A percentile compares a stretch with the other conserved stretches of the same genome.
These are phyloP conservation scores for Ptychadena robeensis DNA, from an alignment of 2,797 vertebrate genomes.

Conservation along the genomic window DNA sequence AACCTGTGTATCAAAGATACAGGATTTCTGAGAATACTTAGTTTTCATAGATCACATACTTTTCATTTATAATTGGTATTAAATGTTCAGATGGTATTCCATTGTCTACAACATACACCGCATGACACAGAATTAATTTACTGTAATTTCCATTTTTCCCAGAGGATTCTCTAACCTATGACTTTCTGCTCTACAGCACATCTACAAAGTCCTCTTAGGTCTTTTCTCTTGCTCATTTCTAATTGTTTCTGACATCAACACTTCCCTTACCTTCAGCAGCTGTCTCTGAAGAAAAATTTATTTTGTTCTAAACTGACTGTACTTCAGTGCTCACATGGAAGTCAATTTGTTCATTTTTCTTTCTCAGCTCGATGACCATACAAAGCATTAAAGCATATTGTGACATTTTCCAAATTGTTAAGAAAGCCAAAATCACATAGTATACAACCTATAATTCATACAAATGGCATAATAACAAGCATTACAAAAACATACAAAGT, in stretches of 20 bases:
- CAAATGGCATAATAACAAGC: background rate
- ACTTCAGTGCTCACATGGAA: conserved; percentile 8
- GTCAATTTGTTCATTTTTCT: conserved; percentile 15
- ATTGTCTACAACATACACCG: background rate
- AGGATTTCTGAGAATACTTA: too few relatives aligned
- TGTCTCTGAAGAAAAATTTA: conserved; percentile 22
- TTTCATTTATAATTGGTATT: background rate
- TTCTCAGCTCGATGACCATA: background rate
- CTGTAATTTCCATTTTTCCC: conserved; percentile 23
- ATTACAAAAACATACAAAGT: background rate
- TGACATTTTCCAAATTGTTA: background rate
- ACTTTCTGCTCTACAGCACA: conserved; percentile 38
- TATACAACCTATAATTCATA: background rate
- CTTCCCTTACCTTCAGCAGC: conserved; percentile 31
- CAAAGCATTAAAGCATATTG: background rate
- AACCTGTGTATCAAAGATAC: too few relatives aligned
- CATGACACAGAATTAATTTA: conserved; percentile 11
- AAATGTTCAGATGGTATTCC: background rate
- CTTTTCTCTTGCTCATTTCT: conserved; percentile 46
- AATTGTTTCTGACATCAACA: conserved; percentile 50
- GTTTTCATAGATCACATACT: too few relatives aligned
- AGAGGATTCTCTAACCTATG: background rate
- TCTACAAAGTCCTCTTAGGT: conserved; percentile 31
- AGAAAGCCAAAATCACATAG: background rate
- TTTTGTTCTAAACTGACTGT: background rate